Base-by-base conservation (phyloP, 2,797 vertebrate species). In the Channallabes apus region DNA sequence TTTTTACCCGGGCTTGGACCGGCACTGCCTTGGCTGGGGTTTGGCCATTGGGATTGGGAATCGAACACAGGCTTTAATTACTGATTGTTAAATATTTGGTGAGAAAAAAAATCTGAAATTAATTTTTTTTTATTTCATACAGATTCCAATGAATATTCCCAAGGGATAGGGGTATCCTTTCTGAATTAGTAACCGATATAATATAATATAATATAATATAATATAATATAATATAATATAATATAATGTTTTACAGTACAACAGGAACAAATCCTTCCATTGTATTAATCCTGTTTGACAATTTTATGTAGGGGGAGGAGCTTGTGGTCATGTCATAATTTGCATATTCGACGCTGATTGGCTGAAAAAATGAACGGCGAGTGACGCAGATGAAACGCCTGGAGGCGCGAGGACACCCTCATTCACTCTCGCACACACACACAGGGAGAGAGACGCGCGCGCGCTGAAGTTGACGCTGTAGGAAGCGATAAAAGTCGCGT, bases 351-450 rank as follows among this genome's bases (percentile, higher is more conserved):
- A 64, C 14, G 20, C 46, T 38, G 82, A 38, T 65, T 84, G 61
- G 82, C 61, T 84, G 17, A 11, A 46, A 46, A 65, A 76, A 17
- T 17, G 61, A 61, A 38, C 41, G 82, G 32, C n/a, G 9, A 29
- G 69, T 83, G 69, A 83, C 82, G 82, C 61, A 15, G 24, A 38
- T 67, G 72, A 77, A 77, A 76, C 72, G 59, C 54, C 38, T 67
- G 72, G 72, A 75, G 61, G 82, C 73, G 72, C 62, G 82, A 75
- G 61, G 59, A 84, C 72, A 56, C 72, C 12, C 41, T 77, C 59
- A 22, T 29, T 65, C 12, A 46, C 41, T 8, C 41, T 9, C 46
- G 8, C 41, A 41, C 41, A 41, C 41, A 46, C 46, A 46, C 46
- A 11, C 20, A 76, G 41, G 38, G 41, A 24, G 41, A 4, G 3